Base-by-base conservation (phyloP, 1,140 invertebrate species). In the Centruroides sculpturatus region DNA sequence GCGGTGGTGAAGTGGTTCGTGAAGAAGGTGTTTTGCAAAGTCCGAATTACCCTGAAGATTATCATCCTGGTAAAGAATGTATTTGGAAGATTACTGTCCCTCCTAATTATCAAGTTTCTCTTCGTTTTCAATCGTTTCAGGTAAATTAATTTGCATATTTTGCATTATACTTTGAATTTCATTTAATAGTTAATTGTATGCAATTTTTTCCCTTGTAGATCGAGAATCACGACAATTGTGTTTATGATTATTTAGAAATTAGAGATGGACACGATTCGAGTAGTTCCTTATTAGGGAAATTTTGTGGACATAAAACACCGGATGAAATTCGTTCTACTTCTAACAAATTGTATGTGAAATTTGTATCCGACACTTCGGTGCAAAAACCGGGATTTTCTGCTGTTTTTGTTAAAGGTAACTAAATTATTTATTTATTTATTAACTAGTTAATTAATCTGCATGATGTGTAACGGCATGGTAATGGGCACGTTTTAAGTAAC, bases 21-120 rank as follows among this genome's bases (percentile, higher is more conserved):
- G 89, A 93, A 68, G 76, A 77, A 75, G 78, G 55, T 77, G 77
- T 76, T 11, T 72, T 99, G 56, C 92, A 98, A 70, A 97, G 92
- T n/a, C 94, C 96, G 3, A 96, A 96, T 74, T 98, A 93, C 72
- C 96, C 96, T 1, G 91, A 98, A 66, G 89, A 96, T 70, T 98
- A 98, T 72, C 84, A 90, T 66, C 85, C 89, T 0, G 93, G 89
- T 70, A 96, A 96, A 72, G 89, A 96, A 67, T 99, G 95, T 74
- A 80, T 96, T 47, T 99, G 96, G 96, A 84, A 82, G 69, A 84
- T 98, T 23, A 87, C 87, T 3, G 93, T 96, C 0, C 89, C 92
- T 8, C 85, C 87, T 59, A 53, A 53, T 7, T 92, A 85, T 72
- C 89, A 93, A 77, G 83, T 85, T 8, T 83, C 82, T 7, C 74